phyloP scores from a whole-genome alignment of 92 coral and sea anemone genomes.

The Hydrozoanthus gracilis region DNA sequence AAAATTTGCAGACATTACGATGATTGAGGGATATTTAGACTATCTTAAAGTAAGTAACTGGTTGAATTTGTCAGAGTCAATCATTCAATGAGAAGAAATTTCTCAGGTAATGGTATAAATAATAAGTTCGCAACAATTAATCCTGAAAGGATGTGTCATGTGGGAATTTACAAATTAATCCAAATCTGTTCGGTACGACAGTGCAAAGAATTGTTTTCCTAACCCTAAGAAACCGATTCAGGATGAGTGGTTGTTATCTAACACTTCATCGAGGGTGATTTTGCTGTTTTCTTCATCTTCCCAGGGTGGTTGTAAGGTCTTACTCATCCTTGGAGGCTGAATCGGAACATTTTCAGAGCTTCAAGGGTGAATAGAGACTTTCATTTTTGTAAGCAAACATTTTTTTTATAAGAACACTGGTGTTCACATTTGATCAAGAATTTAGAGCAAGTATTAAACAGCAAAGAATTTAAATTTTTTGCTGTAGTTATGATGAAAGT shows the following conservation, averaged over 20 bases:
- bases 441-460: constrained; percentile 26
- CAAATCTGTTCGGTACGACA: constrained; percentile 29
- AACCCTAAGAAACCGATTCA: constrained; percentile 25
- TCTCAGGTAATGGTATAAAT: constrained; percentile 27
- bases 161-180: constrained; percentile 20
- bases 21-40: constrained; percentile 26
- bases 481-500: constrained; percentile 27
- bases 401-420: constrained; percentile 26
- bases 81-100: constrained; percentile 26
- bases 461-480: constrained; percentile 24
- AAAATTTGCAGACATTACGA: constrained; percentile 22
- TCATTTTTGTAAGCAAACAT: constrained; percentile 23
- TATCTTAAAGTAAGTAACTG: constrained; percentile 21
- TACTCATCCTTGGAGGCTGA: constrained; percentile 29
- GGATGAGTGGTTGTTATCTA: constrained; percentile 25
- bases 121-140: constrained; percentile 26
- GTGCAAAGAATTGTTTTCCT: constrained; percentile 18
- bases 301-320: constrained; percentile 30
- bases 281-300: constrained; percentile 19
- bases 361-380: constrained; percentile 28
- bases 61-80: constrained; percentile 27
- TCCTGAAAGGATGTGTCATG: constrained; percentile 11
- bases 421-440: constrained; percentile 27
- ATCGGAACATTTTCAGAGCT: constrained; percentile 28
- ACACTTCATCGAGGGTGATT: constrained; percentile 15